Base-by-base conservation (phyloP, 2,113 vertebrate species). In the Tetraodon nigroviridis region DNA sequence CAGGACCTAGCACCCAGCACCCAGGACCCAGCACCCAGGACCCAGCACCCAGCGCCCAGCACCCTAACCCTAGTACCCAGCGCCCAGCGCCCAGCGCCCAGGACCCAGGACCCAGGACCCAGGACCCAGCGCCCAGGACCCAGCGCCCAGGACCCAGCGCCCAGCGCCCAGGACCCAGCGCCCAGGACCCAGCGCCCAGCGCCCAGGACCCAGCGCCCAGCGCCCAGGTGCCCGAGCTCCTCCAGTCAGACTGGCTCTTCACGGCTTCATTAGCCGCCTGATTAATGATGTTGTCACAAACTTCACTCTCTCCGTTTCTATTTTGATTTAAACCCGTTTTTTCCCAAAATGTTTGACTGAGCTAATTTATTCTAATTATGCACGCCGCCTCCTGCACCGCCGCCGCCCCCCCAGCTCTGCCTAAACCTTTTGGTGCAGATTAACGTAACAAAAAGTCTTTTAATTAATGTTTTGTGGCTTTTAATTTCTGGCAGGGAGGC, bases 381-480 rank as follows among this genome's bases (percentile, higher is more conserved):
- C 74, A 69, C 66, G 32, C 62, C 6, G 24, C 65, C 59, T 53
- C 64, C 58, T 49, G n/a, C 63, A 37, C 47, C 10, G 32, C 8
- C 11, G 32, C 32, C 86, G 90, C 88, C 67, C 49, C 65, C 47
- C 89, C 89, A 89, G 42, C 64, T 61, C 64, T 59, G 51, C 67
- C 63, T 48, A 77, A 79, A 80, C 91, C 93, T 94, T 86, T 94
- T 90, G 92, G 89, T 90, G 89, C 91, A 94, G 94, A 95, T 95
- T 92, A 94, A 93, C 89, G 89, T 89, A 93, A 92, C 92, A 92
- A 93, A 94, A 93, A 91, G 88, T 93, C 90, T 92, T 95, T 97
- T 94, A 93, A 94, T 97, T 93, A 93, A 93, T 93, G 92, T 94
- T 80, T 94, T 94, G 93, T 94, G 93, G 92, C 92, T 93, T 94